Evolutionary conservation across 2,888 invertebrate species (phyloP), one percentile per base, ranked within the genome.

Genomic region (Calliopum simillimum): DNA sequence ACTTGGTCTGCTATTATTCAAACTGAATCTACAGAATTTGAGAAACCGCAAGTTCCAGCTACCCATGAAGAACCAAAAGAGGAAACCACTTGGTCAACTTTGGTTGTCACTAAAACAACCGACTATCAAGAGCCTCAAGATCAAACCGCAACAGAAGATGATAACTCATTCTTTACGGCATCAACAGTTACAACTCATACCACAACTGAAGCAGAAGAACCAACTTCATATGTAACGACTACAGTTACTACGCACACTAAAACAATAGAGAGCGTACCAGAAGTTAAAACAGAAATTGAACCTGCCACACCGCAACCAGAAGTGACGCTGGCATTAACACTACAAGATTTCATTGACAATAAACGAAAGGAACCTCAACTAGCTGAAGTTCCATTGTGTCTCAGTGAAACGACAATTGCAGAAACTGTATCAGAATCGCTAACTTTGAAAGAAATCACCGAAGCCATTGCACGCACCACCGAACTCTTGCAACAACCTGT

Each of bases 1-100:
- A 80, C 82, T 0, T 83, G 82, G 82, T 81, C 82, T 8, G 83
- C 81, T n/a, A 72, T 82, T n/a, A 77, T 83, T n/a, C 78, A 83
- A 73, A 83, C 82, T 1, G 81, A 82, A 71, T 69, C 77, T 14
- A 81, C 75, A 16, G 74, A 80, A 12, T 82, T n/a, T n/a, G 58
- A 14, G 12, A 21, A 56, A 13, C 14, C 13, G 12, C 21, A 65
- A 53, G 33, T 33, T 58, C 23, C 25, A 67, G 11, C 14, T 3
- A 33, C 43, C 23, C n/a, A 21, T 11, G 63, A 49, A 63, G 14
- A 46, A 63, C 14, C 11, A 47, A n/a, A n/a, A n/a, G 16, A 14
- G 46, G 12, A 33, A 12, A 68, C 71, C 14, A 67, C 73, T 11
- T 82, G 82, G 82, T 82, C 82, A 3, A 75, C 82, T 1, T 74